These are phyloP conservation scores for Tinea trinotella DNA, from an alignment of 2,888 invertebrate species.

Conservation along the genomic window DNA sequence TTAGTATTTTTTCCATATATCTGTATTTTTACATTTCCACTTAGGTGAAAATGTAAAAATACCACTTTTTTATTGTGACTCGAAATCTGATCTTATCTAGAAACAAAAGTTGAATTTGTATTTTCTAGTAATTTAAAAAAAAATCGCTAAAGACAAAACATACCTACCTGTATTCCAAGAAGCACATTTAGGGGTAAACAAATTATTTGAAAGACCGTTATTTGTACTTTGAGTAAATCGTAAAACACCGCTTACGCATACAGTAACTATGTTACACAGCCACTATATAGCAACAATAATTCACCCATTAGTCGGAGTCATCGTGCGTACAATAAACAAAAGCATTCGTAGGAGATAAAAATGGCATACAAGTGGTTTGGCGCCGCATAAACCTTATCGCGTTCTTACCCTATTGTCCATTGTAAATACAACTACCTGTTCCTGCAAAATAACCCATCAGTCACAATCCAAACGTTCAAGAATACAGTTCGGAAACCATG, in stretches of 20 bases:
- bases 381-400: slow-evolving; percentile 6
- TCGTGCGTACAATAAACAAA: slow-evolving; percentile 67
- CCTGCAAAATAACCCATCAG: slow-evolving; percentile 29
- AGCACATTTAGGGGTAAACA: neutral
- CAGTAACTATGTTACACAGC: slow-evolving; percentile 23
- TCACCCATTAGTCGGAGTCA: slow-evolving; percentile 62
- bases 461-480: slow-evolving; percentile 1
- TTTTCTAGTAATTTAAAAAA: no score
- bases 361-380: slow-evolving; percentile 20
- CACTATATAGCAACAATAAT: slow-evolving; percentile 55
- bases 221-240: neutral
- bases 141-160: no score
- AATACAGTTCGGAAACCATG: neutral
- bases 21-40: no score
- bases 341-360: slow-evolving; percentile 64
- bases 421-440: slow-evolving; percentile 37
- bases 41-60: no score
- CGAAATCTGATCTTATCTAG: no score
- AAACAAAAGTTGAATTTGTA: no score
- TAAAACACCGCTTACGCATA: slow-evolving; percentile 9
- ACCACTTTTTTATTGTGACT: no score
- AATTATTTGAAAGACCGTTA: neutral
- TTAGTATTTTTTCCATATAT: no score
- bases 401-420: slow-evolving; percentile 16
- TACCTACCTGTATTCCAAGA: neutral